Conservation (phyloP, 1,140 invertebrate genomes). For the Yoshiicerus persimilis region DNA sequence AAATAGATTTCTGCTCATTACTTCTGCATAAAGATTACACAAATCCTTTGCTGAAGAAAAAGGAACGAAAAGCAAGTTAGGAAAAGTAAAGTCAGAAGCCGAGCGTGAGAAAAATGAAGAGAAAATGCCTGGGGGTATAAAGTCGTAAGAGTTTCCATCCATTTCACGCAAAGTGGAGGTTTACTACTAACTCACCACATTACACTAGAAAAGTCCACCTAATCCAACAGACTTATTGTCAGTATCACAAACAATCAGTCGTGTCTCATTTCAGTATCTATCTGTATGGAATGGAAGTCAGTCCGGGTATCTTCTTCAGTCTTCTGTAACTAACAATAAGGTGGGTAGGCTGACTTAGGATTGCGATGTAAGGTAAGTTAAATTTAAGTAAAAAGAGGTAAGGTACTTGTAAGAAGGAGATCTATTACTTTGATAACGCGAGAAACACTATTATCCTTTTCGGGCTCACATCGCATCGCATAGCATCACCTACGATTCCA, state of each 20-base stretch:
- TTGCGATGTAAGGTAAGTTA: not conserved
- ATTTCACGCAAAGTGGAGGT: conserved; percentile 41
- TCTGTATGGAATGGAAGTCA: not conserved
- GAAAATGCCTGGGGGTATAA: conserved; percentile 26
- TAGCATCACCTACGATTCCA: not conserved
- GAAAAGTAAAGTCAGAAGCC: conserved; percentile 33
- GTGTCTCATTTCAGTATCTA: not conserved
- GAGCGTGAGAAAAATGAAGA: conserved; percentile 42
- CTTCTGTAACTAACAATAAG: not conserved
- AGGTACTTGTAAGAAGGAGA: conserved; percentile 27
- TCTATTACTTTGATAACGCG: conserved; percentile 41
- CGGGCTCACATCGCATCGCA: conserved; percentile 22
- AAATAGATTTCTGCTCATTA: not conserved
- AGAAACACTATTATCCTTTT: conserved; percentile 42
- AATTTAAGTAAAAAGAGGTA: conserved; percentile 4
- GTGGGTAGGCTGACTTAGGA: not conserved
- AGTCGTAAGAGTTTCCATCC: conserved; percentile 30
- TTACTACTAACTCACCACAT: conserved; percentile 11
- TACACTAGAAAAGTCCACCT: not conserved
- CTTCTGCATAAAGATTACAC: not conserved
- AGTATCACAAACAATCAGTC: not conserved
- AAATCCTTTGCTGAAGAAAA: not conserved
- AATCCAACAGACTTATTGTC: not conserved
- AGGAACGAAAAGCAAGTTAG: not conserved
- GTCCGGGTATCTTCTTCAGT: not conserved